phyloP scores from a whole-genome alignment of 2,113 vertebrate species.

The Mixornis gularis region DNA sequence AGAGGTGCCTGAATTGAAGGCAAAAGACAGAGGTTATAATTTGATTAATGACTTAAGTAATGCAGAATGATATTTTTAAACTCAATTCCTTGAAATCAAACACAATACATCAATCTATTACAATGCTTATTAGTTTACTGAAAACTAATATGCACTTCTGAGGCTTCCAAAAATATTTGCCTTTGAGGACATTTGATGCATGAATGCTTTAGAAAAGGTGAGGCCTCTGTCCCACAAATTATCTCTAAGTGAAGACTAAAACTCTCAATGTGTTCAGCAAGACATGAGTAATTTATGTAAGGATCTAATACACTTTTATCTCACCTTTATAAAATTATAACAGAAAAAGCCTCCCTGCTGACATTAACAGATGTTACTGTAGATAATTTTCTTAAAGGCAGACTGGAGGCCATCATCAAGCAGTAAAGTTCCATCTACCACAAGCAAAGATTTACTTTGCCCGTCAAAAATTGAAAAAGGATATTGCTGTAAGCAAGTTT shows the following conservation, averaged over 20 bases:
- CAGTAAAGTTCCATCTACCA: neutral
- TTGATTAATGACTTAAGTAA: neutral
- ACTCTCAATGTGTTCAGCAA: neutral
- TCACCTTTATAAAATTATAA: slow-evolving; percentile 34
- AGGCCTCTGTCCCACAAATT: neutral
- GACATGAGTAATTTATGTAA: slow-evolving; percentile 1
- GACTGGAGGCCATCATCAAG: neutral
- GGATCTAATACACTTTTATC: slow-evolving; percentile 23
- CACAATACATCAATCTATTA: neutral
- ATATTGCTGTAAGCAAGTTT: neutral
- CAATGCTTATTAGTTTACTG: neutral
- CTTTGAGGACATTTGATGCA: neutral
- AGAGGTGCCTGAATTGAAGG: neutral
- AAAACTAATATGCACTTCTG: neutral
- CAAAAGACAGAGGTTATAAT: neutral
- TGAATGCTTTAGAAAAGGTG: slow-evolving; percentile 1
- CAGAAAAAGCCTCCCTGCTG: slow-evolving; percentile 2
- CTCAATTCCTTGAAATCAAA: neutral
- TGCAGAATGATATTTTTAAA: neutral
- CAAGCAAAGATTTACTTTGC: slow-evolving; percentile 9
- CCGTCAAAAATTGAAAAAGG: neutral
- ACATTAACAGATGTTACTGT: slow-evolving; percentile 31
- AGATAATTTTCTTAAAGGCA: neutral
- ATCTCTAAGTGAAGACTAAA: neutral
- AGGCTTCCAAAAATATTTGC: neutral